Evolutionary conservation across 2,113 vertebrate species (phyloP).

Genomic region (Montifringilla adamsi): DNA sequence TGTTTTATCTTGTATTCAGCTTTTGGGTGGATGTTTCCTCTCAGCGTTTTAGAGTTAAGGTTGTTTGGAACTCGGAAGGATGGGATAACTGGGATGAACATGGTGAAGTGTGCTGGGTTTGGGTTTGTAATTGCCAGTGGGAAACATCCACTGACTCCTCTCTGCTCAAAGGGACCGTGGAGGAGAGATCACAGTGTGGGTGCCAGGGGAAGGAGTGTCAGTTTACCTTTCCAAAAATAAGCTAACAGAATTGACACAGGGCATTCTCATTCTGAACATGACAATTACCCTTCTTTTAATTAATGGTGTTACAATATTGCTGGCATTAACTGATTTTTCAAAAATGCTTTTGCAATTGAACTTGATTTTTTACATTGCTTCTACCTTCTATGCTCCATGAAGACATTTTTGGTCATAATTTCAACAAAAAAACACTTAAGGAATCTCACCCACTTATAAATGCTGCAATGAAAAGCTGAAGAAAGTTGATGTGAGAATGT

Average conservation of each 20-base stretch:
- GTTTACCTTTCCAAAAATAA: background rate
- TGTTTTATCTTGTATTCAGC: background rate
- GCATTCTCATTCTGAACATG: background rate
- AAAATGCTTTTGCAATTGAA: background rate
- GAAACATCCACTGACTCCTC: background rate
- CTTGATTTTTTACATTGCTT: background rate
- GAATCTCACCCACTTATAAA: background rate
- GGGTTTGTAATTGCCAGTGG: background rate
- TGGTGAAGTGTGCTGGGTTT: background rate
- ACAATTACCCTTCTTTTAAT: background rate
- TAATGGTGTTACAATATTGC: background rate
- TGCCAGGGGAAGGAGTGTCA: background rate
- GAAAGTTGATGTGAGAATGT: background rate
- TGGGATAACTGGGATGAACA: background rate
- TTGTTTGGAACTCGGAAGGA: background rate
- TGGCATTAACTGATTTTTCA: background rate
- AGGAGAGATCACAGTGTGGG: accelerated
- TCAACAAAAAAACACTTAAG: background rate
- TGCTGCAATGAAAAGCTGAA: background rate
- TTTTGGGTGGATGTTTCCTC: background rate
- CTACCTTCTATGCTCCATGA: background rate
- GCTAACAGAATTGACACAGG: background rate
- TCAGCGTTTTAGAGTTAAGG: background rate
- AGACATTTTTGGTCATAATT: background rate
- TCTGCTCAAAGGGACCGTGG: accelerated